Percentiles rank a stretch among this genome's conserved stretches.
Evolutionary conservation across 2,888 invertebrate genomes (phyloP).

Genomic region (Amaurobius ferox): DNA sequence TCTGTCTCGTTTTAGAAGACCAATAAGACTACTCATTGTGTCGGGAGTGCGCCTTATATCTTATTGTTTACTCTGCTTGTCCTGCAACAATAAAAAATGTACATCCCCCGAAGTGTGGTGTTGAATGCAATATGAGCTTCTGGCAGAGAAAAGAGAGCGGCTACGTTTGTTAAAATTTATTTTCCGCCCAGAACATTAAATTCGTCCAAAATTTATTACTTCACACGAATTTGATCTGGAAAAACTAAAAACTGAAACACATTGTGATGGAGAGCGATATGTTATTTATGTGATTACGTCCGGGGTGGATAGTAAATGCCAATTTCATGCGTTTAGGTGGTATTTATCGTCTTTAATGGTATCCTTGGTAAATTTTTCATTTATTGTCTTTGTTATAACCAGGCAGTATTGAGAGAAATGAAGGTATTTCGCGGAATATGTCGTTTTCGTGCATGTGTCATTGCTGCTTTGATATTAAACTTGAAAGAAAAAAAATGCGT

Average conservation of each 20-base stretch:
- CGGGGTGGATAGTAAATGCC: background rate
- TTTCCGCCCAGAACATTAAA: constrained; percentile 14
- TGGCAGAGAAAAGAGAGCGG: background rate
- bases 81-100: background rate
- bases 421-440: too few species aligned
- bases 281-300: constrained; percentile 13
- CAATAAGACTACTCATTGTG: background rate
- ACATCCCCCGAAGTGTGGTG: background rate
- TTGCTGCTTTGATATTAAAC: too few species aligned
- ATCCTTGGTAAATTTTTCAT: too few species aligned
- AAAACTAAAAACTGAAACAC: background rate
- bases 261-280: background rate
- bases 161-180: constrained; percentile 15
- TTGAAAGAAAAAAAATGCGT: too few species aligned
- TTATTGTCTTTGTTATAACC: too few species aligned
- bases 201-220: constrained; percentile 19
- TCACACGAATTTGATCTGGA: background rate
- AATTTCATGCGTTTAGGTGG: background rate
- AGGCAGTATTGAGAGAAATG: too few species aligned
- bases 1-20: background rate
- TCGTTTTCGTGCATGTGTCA: too few species aligned
- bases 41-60: background rate
- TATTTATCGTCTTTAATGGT: background rate
- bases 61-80: background rate
- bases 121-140: constrained; percentile 12